Evolutionary conservation across 1,140 invertebrate species (phyloP).

Genomic region (Nylanderia fulva): DNA sequence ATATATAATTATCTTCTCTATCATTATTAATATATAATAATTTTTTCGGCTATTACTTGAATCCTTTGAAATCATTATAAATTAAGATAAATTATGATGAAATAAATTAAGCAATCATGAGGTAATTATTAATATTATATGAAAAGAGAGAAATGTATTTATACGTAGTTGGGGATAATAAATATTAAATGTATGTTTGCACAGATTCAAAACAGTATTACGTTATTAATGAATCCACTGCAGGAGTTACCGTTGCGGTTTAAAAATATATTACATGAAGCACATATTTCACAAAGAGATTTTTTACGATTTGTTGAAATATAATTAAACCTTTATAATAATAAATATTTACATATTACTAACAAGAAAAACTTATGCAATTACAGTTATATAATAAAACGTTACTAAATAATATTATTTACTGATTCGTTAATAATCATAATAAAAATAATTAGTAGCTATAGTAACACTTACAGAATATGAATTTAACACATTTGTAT

Average conservation of each 20-base stretch:
- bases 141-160: neutral
- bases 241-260: neutral
- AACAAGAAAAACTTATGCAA: neutral
- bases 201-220: neutral
- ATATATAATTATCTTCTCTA: too few relatives aligned
- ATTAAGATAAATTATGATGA: neutral
- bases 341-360: neutral
- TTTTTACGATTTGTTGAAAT: neutral
- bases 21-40: too few relatives aligned
- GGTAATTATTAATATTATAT: neutral
- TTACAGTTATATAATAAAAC: neutral
- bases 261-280: neutral
- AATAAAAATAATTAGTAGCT: neutral
- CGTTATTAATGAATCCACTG: neutral
- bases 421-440: neutral
- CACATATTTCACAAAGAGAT: neutral
- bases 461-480: conserved; percentile 3
- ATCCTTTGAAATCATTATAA: too few relatives aligned
- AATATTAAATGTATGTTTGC: neutral
- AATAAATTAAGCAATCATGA: neutral
- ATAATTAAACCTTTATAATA: conserved; percentile 8
- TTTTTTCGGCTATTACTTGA: too few relatives aligned
- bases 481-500: neutral
- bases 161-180: neutral
- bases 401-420: neutral